Conservation (phyloP, 2,113 vertebrate species). For the Seriola dumerili region DNA sequence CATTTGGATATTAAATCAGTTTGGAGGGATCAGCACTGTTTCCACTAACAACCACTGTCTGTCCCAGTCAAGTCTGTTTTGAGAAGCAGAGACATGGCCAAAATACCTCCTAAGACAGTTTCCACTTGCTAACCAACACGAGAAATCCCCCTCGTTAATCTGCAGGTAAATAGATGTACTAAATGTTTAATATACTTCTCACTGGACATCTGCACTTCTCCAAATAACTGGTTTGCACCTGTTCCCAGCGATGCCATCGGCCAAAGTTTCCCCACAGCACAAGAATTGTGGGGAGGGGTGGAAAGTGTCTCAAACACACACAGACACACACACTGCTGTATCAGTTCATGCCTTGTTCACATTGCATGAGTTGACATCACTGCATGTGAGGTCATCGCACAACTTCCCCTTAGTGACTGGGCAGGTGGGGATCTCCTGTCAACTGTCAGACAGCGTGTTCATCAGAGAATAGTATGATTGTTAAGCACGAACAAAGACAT, state of each 20-base stretch:
- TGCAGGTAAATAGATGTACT: slow-evolving; percentile 30
- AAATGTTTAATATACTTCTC: slow-evolving; percentile 50
- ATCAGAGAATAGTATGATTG: slow-evolving; percentile 27
- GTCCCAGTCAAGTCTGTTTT: neutral
- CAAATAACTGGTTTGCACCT: slow-evolving; percentile 86
- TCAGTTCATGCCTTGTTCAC: slow-evolving; percentile 89
- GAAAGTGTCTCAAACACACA: slow-evolving; percentile 21
- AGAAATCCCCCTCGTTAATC: slow-evolving; percentile 30
- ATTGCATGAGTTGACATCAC: slow-evolving; percentile 88
- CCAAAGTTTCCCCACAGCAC: slow-evolving; percentile 72
- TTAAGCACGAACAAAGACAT: slow-evolving; percentile 34
- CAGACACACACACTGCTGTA: slow-evolving; percentile 73
- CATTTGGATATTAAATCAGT: slow-evolving; percentile 34
- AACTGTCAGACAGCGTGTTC: slow-evolving; percentile 69
- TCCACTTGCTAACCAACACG: neutral
- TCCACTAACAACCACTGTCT: neutral
- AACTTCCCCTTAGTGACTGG: slow-evolving; percentile 83
- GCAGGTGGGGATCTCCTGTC: slow-evolving; percentile 87
- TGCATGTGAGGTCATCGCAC: slow-evolving; percentile 89
- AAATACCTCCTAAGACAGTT: slow-evolving; percentile 12
- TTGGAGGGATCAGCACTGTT: neutral
- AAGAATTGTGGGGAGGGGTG: slow-evolving; percentile 74
- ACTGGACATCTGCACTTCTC: slow-evolving; percentile 62
- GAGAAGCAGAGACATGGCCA: neutral
- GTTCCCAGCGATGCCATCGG: slow-evolving; percentile 84